These are phyloP conservation scores for Elysia crispata DNA, from an alignment of 2,888 invertebrate genomes.

Conservation along the genomic window DNA sequence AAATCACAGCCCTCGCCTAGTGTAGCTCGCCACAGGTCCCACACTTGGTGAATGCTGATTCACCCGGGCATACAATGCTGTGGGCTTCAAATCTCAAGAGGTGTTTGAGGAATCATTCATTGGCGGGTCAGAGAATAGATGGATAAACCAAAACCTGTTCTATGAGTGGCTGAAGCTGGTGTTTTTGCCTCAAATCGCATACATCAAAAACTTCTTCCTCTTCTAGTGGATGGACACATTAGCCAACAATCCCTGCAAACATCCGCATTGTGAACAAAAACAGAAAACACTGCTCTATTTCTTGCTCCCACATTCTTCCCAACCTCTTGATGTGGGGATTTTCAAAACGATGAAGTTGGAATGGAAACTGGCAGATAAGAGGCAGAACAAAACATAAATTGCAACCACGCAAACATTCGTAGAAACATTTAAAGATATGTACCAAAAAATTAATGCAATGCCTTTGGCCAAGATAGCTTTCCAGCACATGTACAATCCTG, in stretches of 20 bases:
- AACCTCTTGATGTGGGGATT: constrained; percentile 17
- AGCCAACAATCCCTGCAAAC: constrained; percentile 10
- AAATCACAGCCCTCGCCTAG: constrained; percentile 13
- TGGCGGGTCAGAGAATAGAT: neutral
- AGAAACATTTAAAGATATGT: neutral
- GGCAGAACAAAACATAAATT: neutral
- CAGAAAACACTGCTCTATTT: neutral
- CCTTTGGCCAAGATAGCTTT: neutral
- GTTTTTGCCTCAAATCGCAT: neutral
- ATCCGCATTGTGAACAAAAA: neutral
- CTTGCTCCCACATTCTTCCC: constrained; percentile 10
- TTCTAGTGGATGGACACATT: constrained; percentile 17
- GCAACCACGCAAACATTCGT: neutral
- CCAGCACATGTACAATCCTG: neutral
- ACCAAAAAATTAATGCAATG: neutral
- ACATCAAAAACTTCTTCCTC: too few relatives aligned
- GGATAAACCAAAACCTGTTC: constrained; percentile 2
- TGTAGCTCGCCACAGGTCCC: neutral
- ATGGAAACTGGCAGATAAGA: constrained; percentile 3
- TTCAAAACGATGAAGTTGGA: neutral
- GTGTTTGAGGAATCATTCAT: neutral
- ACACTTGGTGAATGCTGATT: neutral
- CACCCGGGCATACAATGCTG: constrained; percentile 11
- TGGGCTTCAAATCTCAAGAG: neutral
- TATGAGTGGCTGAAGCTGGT: constrained; percentile 1